Evolutionary conservation across 2,888 invertebrate species (phyloP).

Genomic region (Molorchus minor): DNA sequence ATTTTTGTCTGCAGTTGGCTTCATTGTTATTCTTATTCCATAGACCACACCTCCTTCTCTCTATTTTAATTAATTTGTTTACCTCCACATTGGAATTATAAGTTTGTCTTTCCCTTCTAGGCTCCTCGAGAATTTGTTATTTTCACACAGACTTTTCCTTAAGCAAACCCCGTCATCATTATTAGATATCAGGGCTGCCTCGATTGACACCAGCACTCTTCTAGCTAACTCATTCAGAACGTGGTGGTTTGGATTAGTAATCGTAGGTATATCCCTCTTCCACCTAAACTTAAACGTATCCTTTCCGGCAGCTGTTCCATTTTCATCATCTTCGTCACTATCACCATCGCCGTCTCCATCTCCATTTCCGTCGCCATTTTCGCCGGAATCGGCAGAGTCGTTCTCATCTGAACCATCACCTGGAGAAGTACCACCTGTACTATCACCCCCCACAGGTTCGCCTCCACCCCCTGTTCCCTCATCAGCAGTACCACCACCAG

Average conservation of each 20-base stretch:
- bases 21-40: too few relatives aligned
- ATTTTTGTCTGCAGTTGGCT: too few relatives aligned
- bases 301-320: slow-evolving; percentile 32
- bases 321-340: neutral
- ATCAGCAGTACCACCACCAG: slow-evolving; percentile 19
- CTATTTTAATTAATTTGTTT: too few relatives aligned
- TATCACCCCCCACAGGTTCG: slow-evolving; percentile 23
- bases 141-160: slow-evolving; percentile 72
- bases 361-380: slow-evolving; percentile 19
- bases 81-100: slow-evolving; percentile 83
- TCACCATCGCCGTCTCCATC: slow-evolving; percentile 9
- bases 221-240: slow-evolving; percentile 67
- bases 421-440: slow-evolving; percentile 23
- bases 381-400: slow-evolving; percentile 27
- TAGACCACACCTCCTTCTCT: too few relatives aligned
- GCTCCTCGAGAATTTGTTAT: slow-evolving; percentile 70
- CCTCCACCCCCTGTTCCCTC: slow-evolving; percentile 29
- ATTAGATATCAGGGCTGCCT: slow-evolving; percentile 66
- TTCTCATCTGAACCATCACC: slow-evolving; percentile 28
- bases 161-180: slow-evolving; percentile 69
- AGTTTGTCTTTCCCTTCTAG: slow-evolving; percentile 68
- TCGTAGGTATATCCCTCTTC: slow-evolving; percentile 46
- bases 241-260: slow-evolving; percentile 56
- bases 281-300: slow-evolving; percentile 51
- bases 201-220: slow-evolving; percentile 67